Evolutionary conservation across 64 coral and sea anemone genomes (phyloP).

Genomic region (Montipora foliosa): DNA sequence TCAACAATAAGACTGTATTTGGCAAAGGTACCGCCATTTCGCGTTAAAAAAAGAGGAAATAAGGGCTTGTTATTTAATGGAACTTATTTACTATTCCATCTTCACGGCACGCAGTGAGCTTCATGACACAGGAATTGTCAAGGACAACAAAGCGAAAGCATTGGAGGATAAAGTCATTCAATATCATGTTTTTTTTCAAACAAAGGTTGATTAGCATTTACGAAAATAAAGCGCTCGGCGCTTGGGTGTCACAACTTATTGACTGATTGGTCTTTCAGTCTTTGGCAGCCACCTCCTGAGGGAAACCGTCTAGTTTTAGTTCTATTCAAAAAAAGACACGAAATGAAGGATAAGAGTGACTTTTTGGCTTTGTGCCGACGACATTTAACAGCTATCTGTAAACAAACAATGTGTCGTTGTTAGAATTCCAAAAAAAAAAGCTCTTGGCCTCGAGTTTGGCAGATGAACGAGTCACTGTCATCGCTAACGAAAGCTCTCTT

Average conservation of each 20-base stretch:
- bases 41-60: not conserved
- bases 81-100: not conserved
- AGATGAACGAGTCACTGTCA: not conserved
- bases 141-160: not conserved
- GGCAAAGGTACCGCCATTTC: not conserved
- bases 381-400: not conserved
- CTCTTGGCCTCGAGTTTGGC: not conserved
- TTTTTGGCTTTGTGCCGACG: not conserved
- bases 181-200: not conserved
- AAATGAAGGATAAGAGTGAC: not conserved
- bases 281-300: not conserved
- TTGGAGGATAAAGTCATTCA: constrained; percentile 5
- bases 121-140: constrained; percentile 8
- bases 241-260: not conserved
- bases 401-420: constrained; percentile 17
- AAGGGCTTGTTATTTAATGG: not conserved
- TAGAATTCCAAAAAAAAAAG: not conserved
- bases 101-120: not conserved
- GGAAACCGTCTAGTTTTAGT: not conserved
- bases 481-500: not conserved
- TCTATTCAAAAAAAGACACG: not conserved
- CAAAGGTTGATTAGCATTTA: constrained; percentile 28
- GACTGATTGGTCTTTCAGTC: not conserved
- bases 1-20: not conserved
- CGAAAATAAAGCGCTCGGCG: not conserved